Evolutionary conservation across 2,113 vertebrate species (phyloP), one percentile per base, ranked within the genome.

Genomic region (Platysternon megacephalum): DNA sequence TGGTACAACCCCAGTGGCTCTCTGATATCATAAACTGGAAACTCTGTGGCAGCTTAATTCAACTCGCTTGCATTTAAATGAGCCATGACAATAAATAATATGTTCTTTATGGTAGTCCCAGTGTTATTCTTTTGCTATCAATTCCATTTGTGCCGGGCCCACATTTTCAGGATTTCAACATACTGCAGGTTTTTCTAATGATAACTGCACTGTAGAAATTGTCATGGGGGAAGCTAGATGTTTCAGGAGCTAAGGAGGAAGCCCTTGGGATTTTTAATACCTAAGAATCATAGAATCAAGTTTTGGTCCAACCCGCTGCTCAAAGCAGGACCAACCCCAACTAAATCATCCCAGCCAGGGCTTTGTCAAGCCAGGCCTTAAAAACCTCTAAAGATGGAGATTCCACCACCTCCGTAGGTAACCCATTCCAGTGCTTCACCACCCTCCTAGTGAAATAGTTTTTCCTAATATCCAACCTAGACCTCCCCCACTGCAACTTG

Each of bases 131-230:
- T 52, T 87, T 87, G 76, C 48, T 32, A 90, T 68, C 32, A 55
- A 35, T n/a, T 1, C 35, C n/a, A 55, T 85, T 68, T 51, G 56
- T 29, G 26, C 11, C 39, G 17, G 44, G 24, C 51, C 56, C 79
- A 61, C 58, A 35, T 61, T 35, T 61, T 61, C 28, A 24, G 35
- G 72, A 80, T 79, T 44, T 79, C 48, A 46, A 16, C 68, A 42
- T 46, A 13, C 10, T 52, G 56, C 0, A 0, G 44, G 39, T 52
- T 55, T 48, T 61, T 53, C 82, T 79, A 61, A 55, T 17, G 17
- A 52, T 35, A n/a, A 53, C 46, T 5, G 0, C 61, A 35, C 4
- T 11, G 56, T 83, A 61, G 80, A 52, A 42, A 49, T 28, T 0
- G 1, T 51, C 11, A 3, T 22, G 12, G 28, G 84, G 56, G 84